Evolutionary conservation across 2,888 invertebrate genomes (phyloP).

Genomic region (Coleophora deauratella): DNA sequence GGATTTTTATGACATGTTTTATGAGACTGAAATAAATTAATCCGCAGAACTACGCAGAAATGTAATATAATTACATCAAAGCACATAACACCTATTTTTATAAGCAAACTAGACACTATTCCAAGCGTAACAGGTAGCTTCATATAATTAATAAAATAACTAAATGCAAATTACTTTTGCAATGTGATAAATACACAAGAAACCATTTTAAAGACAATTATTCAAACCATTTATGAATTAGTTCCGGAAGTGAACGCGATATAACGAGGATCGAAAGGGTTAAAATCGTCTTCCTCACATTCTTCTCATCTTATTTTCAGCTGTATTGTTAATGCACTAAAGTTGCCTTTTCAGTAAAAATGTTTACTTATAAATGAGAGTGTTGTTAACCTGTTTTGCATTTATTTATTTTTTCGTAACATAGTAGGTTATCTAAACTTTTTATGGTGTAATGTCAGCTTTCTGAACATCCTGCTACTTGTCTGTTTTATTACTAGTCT

Average conservation of each 20-base stretch:
- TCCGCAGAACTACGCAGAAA: no score
- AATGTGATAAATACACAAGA: constrained; percentile 31
- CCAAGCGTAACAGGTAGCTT: no score
- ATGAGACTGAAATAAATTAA: no score
- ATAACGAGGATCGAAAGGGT: constrained; percentile 17
- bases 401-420: constrained; percentile 26
- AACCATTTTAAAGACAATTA: constrained; percentile 41
- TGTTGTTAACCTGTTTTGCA: not conserved
- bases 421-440: constrained; percentile 37
- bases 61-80: no score
- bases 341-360: constrained; percentile 1
- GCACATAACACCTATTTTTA: no score
- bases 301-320: not conserved
- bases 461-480: constrained; percentile 19
- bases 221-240: constrained; percentile 26
- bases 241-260: constrained; percentile 26
- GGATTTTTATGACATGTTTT: no score
- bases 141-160: no score
- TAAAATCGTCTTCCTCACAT: constrained; percentile 1
- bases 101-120: no score
- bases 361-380: not conserved
- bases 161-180: constrained; percentile 17
- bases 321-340: not conserved
- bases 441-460: constrained; percentile 30
- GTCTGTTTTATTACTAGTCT: constrained; percentile 19